Conservation (phyloP, 1,140 invertebrate genomes). For the Aporrectodea caliginosa region DNA sequence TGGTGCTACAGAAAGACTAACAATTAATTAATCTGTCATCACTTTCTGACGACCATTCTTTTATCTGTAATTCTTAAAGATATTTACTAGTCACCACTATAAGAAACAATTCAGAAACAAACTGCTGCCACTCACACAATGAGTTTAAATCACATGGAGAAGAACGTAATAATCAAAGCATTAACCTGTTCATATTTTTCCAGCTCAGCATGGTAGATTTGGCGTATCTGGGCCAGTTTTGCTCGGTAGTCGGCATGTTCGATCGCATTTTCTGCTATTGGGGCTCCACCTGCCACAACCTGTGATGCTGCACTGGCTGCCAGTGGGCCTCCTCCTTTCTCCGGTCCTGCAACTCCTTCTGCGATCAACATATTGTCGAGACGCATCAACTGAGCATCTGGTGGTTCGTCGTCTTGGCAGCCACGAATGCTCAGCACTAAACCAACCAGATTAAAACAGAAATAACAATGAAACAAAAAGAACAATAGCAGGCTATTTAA, state of each 20-base stretch:
- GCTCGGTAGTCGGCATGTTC: constrained; percentile 99
- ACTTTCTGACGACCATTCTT: too few species aligned
- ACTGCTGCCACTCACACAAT: too few species aligned
- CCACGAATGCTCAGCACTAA: constrained; percentile 88
- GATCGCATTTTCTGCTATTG: constrained; percentile 81
- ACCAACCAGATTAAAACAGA: constrained; percentile 60
- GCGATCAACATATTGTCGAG: constrained; percentile 99
- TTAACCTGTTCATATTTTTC: constrained; percentile 98
- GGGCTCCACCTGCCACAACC: constrained; percentile 71
- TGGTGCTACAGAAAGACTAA: too few species aligned
- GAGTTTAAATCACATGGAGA: too few species aligned
- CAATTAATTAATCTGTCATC: too few species aligned
- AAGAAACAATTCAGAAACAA: too few species aligned
- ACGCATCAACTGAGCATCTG: constrained; percentile 96
- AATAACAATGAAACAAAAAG: too few species aligned
- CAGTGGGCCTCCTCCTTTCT: constrained; percentile 91
- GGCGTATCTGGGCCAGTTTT: constrained; percentile 94
- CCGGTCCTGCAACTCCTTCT: constrained; percentile 95
- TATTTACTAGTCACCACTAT: too few species aligned
- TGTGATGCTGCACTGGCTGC: constrained; percentile 77
- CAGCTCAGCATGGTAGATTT: constrained; percentile 97
- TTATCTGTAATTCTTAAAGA: too few species aligned
- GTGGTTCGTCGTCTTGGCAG: constrained; percentile 96
- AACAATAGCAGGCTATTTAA: too few species aligned
- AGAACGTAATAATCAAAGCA: too few species aligned